phyloP scores from a whole-genome alignment of 2,888 invertebrate genomes.

The Beris morrisii region DNA sequence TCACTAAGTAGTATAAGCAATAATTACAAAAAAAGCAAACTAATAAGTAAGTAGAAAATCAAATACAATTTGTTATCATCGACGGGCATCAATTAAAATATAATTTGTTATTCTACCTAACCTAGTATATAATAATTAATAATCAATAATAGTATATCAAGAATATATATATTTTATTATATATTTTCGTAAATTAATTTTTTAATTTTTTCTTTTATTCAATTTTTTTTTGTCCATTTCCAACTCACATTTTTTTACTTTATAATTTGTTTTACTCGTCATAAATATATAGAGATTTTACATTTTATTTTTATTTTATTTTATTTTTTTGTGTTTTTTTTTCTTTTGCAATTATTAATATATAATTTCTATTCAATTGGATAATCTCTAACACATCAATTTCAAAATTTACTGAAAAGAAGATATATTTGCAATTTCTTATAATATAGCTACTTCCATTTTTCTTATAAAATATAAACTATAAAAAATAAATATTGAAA shows the following conservation, averaged over 20 bases:
- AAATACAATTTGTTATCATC: constrained; percentile 12
- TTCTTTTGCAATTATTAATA: neutral
- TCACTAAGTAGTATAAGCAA: neutral
- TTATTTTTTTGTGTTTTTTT: constrained; percentile 11
- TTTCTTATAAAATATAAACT: neutral
- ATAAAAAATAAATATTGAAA: neutral
- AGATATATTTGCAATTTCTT: neutral
- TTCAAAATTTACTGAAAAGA: constrained; percentile 1
- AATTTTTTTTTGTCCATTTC: neutral
- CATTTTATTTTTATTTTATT: constrained; percentile 12
- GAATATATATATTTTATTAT: constrained; percentile 36
- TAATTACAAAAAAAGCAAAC: constrained; percentile 10
- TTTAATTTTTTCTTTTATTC: constrained; percentile 11
- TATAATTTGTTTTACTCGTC: constrained; percentile 16
- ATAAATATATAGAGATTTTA: constrained; percentile 29
- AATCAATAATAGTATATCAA: constrained; percentile 37
- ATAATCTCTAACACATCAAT: constrained; percentile 20
- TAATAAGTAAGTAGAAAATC: constrained; percentile 2
- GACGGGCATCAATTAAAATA: constrained; percentile 39
- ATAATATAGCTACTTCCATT: neutral
- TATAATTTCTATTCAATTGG: constrained; percentile 16
- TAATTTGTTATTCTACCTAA: constrained; percentile 43
- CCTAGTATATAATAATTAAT: constrained; percentile 39
- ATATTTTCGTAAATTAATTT: constrained; percentile 12
- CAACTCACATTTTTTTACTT: constrained; percentile 11